These are phyloP conservation scores for Mionectes macconnelli DNA, from an alignment of 2,113 vertebrate species.

Conservation along the genomic window DNA sequence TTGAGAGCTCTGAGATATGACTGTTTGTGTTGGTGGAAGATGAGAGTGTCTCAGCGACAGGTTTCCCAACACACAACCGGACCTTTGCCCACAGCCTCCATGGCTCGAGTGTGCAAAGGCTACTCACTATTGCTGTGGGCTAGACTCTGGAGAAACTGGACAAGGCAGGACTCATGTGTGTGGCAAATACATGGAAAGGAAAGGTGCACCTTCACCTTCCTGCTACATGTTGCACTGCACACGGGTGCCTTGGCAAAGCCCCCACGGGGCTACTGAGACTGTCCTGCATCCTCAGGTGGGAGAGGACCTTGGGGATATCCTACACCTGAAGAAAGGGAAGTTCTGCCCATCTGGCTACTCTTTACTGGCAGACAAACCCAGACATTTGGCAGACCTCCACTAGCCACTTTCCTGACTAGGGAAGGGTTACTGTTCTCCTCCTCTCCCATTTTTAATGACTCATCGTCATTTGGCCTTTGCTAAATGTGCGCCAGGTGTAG, in stretches of 20 bases:
- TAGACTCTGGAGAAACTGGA: neutral
- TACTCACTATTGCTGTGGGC: neutral
- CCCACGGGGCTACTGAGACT: rapidly evolving
- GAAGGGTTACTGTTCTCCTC: neutral
- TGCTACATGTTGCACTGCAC: neutral
- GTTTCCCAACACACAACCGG: neutral
- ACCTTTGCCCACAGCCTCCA: neutral
- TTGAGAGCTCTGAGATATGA: neutral
- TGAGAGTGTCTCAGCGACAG: neutral
- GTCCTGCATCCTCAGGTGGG: neutral
- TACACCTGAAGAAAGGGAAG: neutral
- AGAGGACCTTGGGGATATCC: neutral
- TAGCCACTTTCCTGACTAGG: neutral
- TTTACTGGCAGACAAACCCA: neutral
- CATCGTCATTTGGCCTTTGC: neutral
- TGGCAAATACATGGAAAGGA: neutral
- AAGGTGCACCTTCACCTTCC: neutral
- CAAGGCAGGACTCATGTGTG: neutral
- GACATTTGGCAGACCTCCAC: neutral
- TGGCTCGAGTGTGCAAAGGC: rapidly evolving
- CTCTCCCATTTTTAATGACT: neutral
- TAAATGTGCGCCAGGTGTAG: neutral
- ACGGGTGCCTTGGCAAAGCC: rapidly evolving
- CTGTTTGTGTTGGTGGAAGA: neutral
- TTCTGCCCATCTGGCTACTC: neutral